Base-by-base conservation (phyloP, 64 coral and sea anemone species). In the Pocillopora verrucosa region DNA sequence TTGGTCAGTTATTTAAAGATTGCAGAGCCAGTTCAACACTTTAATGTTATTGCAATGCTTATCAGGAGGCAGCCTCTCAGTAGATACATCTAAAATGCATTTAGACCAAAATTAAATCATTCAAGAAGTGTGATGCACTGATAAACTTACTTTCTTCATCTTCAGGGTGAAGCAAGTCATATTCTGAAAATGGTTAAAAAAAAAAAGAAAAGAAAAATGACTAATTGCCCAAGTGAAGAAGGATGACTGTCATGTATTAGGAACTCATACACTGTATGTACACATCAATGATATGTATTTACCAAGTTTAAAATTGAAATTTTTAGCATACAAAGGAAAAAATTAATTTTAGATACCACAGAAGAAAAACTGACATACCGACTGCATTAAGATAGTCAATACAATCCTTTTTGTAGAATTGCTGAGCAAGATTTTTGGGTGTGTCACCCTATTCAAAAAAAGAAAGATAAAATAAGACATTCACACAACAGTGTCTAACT, bases 391-490 rank as follows among this genome's bases (percentile, higher is more conserved):
- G 75, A 36, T 99, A 99, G 68, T 99, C 96, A 56, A 95, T 88
- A n/a, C 96, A 99, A 56, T 99, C 96, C 58, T 99, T 92, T 74
- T 99, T 99, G 60, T 99, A 95, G 74, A 99, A 95, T 35, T 99
- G 96, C 38, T 95, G 96, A 80, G 83, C 89, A 16, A 99, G 85
- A 24, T 99, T 90, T 79, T 92, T 90, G 5, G 96, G 93, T 77
- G 90, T 99, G 56, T 99, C 96, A 22, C 96, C 96, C 96, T 99
- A 88, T 51, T 69, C 9, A n/a, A 11, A 4, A 2, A 69, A 4
- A 69, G 10, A 11, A 69, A 69, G 17, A 19, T 1, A 20, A 67
- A 67, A 67, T 20, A 2, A 67, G 1, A 5, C 17, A 69, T n/a
- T n/a, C 10, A n/a, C 20, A 22, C 20, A 69, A 69, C 20, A 24